phyloP scores from a whole-genome alignment of 1,140 invertebrate genomes.

The Belonocnema kinseyi region DNA sequence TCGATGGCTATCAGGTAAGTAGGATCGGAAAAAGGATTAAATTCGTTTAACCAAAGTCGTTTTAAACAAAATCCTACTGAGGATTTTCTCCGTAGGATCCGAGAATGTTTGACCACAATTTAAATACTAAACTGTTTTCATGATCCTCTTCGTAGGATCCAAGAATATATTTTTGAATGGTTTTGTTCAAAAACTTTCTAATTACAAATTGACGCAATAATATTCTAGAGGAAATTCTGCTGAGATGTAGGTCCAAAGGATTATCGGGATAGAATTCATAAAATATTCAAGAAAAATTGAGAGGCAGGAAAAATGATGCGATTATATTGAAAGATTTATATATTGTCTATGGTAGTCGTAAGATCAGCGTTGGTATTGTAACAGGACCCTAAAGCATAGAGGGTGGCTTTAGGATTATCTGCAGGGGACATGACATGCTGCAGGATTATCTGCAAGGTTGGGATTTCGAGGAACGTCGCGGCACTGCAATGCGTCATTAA shows the following conservation, averaged over 20 bases:
- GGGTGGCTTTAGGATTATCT: slow-evolving; percentile 23
- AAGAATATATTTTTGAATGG: too few species aligned
- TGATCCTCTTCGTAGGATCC: too few species aligned
- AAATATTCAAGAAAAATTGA: background rate
- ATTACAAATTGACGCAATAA: too few species aligned
- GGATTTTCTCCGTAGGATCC: too few species aligned
- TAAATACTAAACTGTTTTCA: too few species aligned
- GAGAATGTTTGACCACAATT: too few species aligned
- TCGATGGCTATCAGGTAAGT: slow-evolving; percentile 93
- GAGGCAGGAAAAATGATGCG: slow-evolving; percentile 14
- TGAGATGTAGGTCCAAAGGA: background rate
- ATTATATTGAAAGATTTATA: slow-evolving; percentile 3
- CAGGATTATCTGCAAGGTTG: slow-evolving; percentile 25
- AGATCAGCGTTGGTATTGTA: slow-evolving; percentile 1
- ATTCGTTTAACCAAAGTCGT: too few species aligned
- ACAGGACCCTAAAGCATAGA: slow-evolving; percentile 13
- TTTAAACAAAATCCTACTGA: too few species aligned
- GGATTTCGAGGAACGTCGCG: slow-evolving; percentile 22
- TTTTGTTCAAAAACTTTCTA: too few species aligned
- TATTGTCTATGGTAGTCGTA: background rate
- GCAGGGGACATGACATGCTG: slow-evolving; percentile 17
- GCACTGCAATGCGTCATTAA: slow-evolving; percentile 29
- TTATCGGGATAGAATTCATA: slow-evolving; percentile 16
- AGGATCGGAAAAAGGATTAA: too few species aligned
- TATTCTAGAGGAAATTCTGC: background rate